Base-by-base conservation (phyloP, 1,140 invertebrate genomes). In the Eurytemora carolleeae region DNA sequence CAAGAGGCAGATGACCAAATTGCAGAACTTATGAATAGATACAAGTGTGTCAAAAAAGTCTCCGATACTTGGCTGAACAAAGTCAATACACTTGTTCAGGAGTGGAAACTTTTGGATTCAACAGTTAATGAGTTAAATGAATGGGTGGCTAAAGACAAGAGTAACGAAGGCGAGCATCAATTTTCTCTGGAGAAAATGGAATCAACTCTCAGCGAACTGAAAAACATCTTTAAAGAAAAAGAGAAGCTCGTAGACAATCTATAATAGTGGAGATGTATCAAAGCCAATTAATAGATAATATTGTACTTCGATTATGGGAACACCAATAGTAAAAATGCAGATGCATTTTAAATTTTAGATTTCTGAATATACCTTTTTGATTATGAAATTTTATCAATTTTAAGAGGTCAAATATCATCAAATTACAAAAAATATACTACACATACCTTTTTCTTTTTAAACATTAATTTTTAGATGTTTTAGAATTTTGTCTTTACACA, bases 171-270 rank as follows among this genome's bases (percentile, higher is more conserved):
- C 15, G 60, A 62, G 26, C 53, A 62, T 19, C 54, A 55, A 20
- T 62, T 62, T 54, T 62, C 60, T 62, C 53, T 62, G 17, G 60
- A 62, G 22, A 62, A 62, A 26, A 62, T 62, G 60, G 60, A 62
- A 24, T 62, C 60, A 22, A 62, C 60, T 58, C 60, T 62, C 3
- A 53, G 60, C 1, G 60, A 62, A 25, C 60, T 62, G 53, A 62
- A 62, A 25, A 62, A 62, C 60, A 62, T 62, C 60, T 62, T 62
- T 54, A 62, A 62, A 22, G 60, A 62, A 25, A 62, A 62, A 53
- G 60, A 62, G 52, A 62, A 56, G 60, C 60, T 62, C 24, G 60
- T 62, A 18, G 60, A 62, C 22, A 57, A 62, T 26, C 60, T 62
- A 19, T 62, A 62, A 62, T n/a, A 44, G 31, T 12, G n/a, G n/a